Evolutionary conservation across 1,140 invertebrate species (phyloP).

Genomic region (Globodera rostochiensis): DNA sequence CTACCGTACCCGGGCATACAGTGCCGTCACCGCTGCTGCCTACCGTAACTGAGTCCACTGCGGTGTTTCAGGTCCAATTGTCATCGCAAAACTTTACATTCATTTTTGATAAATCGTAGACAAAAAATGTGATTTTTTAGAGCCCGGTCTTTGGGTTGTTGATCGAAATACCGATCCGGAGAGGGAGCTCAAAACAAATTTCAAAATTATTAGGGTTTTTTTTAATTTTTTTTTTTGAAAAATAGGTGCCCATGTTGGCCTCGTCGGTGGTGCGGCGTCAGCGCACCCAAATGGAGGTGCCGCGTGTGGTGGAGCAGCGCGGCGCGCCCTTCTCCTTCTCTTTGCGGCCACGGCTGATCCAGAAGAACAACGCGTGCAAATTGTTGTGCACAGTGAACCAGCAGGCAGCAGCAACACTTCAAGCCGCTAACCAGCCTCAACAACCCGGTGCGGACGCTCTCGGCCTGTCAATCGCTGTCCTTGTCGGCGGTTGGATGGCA

Average conservation of each 20-base stretch:
- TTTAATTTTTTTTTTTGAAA: conserved; percentile 6
- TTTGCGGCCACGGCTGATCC: conserved; percentile 93
- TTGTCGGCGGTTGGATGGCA: conserved; percentile 28
- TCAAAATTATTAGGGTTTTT: not conserved
- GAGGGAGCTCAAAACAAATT: too few species aligned
- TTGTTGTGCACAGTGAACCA: conserved; percentile 92
- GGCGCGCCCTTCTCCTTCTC: conserved; percentile 87
- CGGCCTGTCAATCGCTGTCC: conserved; percentile 29
- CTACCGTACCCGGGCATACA: conserved; percentile 26
- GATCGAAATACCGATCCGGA: too few species aligned
- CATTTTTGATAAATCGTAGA: too few species aligned
- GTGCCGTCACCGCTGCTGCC: not conserved
- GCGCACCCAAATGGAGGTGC: conserved; percentile 35
- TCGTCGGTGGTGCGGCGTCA: conserved; percentile 4
- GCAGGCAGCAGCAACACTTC: conserved; percentile 88
- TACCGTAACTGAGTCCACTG: not conserved
- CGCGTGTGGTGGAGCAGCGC: conserved; percentile 51
- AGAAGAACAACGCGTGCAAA: conserved; percentile 78
- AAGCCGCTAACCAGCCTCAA: conserved; percentile 23
- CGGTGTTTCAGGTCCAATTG: not conserved
- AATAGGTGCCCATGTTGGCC: conserved; percentile 20
- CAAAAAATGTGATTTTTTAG: too few species aligned
- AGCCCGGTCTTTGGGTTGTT: too few species aligned
- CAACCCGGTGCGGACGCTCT: conserved; percentile 32
- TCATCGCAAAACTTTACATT: too few species aligned